These are phyloP conservation scores for Musca domestica DNA, from an alignment of 1,140 invertebrate genomes.

Conservation along the genomic window DNA sequence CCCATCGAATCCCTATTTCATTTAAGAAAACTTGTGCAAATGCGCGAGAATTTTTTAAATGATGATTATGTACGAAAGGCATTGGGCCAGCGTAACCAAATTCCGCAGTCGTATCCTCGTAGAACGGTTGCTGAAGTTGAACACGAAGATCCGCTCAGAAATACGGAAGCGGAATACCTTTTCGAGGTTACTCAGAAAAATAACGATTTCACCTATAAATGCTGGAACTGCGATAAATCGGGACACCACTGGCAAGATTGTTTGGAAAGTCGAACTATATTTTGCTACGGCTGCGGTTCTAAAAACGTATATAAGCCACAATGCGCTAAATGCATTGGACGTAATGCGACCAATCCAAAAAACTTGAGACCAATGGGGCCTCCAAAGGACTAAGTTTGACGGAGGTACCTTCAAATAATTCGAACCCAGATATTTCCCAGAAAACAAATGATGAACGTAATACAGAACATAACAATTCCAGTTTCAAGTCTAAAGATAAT, in stretches of 20 bases:
- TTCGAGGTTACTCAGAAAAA: not conserved
- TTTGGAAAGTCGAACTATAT: not conserved
- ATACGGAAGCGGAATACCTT: not conserved
- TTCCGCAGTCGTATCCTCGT: not conserved
- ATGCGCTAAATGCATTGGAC: not conserved
- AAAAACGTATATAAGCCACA: slow-evolving; percentile 24
- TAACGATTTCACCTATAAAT: not conserved
- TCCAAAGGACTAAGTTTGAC: not conserved
- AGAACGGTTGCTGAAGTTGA: not conserved
- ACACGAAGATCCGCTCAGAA: not conserved
- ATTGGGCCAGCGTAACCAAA: not conserved
- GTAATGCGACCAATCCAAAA: not conserved
- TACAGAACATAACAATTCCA: not conserved
- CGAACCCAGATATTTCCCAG: not conserved
- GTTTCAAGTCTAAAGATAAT: too few relatives aligned
- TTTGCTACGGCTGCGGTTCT: slow-evolving; percentile 23
- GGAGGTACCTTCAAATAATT: not conserved
- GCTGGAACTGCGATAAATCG: not conserved
- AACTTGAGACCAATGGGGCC: not conserved
- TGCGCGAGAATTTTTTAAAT: too few relatives aligned
- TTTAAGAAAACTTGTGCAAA: slow-evolving; percentile 10
- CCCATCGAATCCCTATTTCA: slow-evolving; percentile 2
- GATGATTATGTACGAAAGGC: too few relatives aligned
- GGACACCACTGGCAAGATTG: slow-evolving; percentile 5
- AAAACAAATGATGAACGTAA: not conserved